phyloP scores from a whole-genome alignment of 2,113 vertebrate genomes.

The Bubo bubo region DNA sequence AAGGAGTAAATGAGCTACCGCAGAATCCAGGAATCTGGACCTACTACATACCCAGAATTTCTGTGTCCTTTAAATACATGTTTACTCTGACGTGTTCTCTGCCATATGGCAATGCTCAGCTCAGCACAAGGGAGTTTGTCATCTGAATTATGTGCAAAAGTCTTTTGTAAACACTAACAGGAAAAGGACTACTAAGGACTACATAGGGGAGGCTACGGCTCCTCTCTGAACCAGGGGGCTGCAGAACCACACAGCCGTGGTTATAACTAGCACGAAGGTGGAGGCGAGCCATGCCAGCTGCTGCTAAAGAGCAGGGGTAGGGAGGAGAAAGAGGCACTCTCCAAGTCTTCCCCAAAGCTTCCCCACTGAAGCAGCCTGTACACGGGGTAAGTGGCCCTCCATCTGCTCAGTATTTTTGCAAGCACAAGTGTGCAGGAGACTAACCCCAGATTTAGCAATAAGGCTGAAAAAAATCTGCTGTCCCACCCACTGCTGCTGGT shows the following conservation, averaged over 20 bases:
- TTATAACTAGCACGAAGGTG: not conserved
- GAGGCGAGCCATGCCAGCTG: not conserved
- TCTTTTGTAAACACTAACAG: not conserved
- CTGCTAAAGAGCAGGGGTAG: not conserved
- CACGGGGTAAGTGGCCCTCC: not conserved
- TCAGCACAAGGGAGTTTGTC: conserved; percentile 16
- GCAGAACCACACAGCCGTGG: not conserved
- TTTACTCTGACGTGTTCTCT: not conserved
- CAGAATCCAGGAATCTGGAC: not conserved
- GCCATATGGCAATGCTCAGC: conserved; percentile 16
- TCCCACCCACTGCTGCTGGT: not conserved
- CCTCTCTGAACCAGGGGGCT: not conserved
- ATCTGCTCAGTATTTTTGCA: not conserved
- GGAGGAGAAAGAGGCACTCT: not conserved
- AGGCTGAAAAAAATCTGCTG: not conserved
- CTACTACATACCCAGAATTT: not conserved
- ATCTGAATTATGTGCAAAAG: not conserved
- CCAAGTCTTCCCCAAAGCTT: not conserved
- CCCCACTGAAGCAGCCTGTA: fast-evolving
- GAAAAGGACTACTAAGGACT: not conserved
- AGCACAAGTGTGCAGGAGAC: not conserved
- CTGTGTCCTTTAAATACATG: not conserved
- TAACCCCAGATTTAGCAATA: not conserved
- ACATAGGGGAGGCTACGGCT: not conserved
- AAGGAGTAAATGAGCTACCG: not conserved